These are phyloP conservation scores for Lepidonotus clava DNA, from an alignment of 2,888 invertebrate species.

Conservation along the genomic window DNA sequence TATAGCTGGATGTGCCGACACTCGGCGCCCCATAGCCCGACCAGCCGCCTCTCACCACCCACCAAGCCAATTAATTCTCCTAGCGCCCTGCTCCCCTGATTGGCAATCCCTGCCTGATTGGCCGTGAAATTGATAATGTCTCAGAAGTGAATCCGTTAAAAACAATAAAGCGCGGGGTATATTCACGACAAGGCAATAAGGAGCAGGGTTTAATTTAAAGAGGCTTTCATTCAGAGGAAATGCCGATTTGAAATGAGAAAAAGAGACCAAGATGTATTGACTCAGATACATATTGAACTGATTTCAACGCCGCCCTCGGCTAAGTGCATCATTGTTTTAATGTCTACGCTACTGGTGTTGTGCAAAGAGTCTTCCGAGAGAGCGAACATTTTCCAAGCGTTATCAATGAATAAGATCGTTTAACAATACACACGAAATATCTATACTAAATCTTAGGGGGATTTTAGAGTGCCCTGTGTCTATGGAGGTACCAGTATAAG, in stretches of 20 bases:
- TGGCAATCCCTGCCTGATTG: constrained; percentile 23
- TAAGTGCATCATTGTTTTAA: no score
- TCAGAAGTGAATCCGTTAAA: constrained; percentile 12
- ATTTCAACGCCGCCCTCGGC: no score
- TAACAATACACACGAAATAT: no score
- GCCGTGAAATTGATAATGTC: constrained; percentile 11
- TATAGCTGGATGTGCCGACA: no score
- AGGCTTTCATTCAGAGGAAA: not conserved
- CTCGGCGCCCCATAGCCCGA: not conserved
- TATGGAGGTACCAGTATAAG: not conserved
- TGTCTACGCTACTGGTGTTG: no score
- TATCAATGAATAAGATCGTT: no score
- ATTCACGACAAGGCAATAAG: not conserved
- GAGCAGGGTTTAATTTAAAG: not conserved
- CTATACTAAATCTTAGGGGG: not conserved
- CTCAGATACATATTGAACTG: no score
- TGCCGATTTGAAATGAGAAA: not conserved
- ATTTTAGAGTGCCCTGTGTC: not conserved
- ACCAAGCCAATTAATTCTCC: constrained; percentile 13
- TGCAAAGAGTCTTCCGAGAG: no score
- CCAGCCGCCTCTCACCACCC: not conserved
- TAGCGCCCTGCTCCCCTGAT: not conserved
- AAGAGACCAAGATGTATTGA: not conserved
- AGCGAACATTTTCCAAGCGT: no score
- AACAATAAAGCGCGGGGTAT: constrained; percentile 1